These are phyloP conservation scores for Tringa solitaria DNA, from an alignment of 2,113 vertebrate genomes.

Conservation along the genomic window DNA sequence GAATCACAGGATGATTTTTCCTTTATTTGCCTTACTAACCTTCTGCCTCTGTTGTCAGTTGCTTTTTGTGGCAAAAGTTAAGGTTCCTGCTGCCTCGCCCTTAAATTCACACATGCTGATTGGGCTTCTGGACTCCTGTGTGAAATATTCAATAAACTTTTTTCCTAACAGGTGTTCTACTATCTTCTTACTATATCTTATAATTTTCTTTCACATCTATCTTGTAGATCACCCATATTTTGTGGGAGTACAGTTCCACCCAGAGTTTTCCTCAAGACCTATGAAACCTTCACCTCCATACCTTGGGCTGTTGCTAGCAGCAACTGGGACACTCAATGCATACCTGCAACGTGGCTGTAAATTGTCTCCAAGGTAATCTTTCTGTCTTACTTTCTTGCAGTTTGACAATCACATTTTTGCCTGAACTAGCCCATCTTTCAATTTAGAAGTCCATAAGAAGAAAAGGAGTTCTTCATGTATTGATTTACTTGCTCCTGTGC, in stretches of 20 bases:
- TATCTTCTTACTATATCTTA: neutral
- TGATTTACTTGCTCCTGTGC: neutral
- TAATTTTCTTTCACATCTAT: neutral
- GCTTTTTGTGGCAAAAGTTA: neutral
- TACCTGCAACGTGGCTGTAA: slow-evolving; percentile 75
- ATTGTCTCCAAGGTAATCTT: slow-evolving; percentile 75
- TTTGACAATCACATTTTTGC: neutral
- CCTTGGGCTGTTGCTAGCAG: slow-evolving; percentile 78
- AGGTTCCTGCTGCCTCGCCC: neutral
- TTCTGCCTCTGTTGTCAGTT: neutral
- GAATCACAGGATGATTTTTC: neutral
- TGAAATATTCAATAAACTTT: neutral
- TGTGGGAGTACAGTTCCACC: slow-evolving; percentile 82
- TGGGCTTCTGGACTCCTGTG: neutral
- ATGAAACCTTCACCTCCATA: slow-evolving; percentile 84
- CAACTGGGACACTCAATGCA: slow-evolving; percentile 72
- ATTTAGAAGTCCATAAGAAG: neutral
- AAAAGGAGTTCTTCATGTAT: neutral
- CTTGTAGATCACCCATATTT: slow-evolving; percentile 82
- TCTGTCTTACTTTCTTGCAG: neutral
- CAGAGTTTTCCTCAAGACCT: slow-evolving; percentile 82
- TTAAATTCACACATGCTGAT: neutral
- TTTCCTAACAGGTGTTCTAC: neutral
- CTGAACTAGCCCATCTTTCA: neutral
- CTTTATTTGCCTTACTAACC: neutral